phyloP scores from a whole-genome alignment of 1,140 invertebrate species.

The Ectropis grisescens region DNA sequence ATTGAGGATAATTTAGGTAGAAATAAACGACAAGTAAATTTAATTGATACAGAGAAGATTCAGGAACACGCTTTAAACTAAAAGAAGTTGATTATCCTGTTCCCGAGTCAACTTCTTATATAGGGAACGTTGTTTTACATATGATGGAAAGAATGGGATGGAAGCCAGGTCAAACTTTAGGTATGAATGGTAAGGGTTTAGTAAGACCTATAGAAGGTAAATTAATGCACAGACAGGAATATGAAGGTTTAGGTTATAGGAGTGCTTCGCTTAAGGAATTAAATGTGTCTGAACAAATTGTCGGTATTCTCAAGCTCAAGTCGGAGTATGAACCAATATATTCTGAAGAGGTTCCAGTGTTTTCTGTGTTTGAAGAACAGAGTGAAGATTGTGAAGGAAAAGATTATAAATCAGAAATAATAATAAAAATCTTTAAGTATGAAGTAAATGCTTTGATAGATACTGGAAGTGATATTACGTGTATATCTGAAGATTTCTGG shows the following conservation, averaged over 20 bases:
- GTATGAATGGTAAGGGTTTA: slow-evolving; percentile 1
- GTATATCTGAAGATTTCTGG: slow-evolving; percentile 18
- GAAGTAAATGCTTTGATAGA: slow-evolving; percentile 10
- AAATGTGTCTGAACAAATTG: neutral
- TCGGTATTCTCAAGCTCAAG: neutral
- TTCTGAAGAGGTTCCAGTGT: neutral
- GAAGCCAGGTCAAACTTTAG: slow-evolving; percentile 5
- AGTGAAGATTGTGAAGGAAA: neutral
- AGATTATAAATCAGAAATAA: slow-evolving; percentile 10
- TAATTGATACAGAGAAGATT: neutral
- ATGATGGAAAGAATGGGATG: slow-evolving; percentile 10
- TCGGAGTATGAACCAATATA: neutral
- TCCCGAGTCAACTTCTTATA: slow-evolving; percentile 1
- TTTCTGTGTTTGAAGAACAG: slow-evolving; percentile 7
- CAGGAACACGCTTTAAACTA: slow-evolving; percentile 1
- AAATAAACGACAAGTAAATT: too few species aligned
- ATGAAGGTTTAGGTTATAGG: neutral
- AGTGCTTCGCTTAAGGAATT: neutral
- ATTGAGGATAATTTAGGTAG: too few species aligned
- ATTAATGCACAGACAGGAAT: neutral
- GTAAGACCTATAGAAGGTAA: neutral
- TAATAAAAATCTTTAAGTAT: slow-evolving; percentile 1
- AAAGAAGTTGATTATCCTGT: neutral
- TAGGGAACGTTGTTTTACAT: slow-evolving; percentile 1
- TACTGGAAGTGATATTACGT: slow-evolving; percentile 22